These are phyloP conservation scores for Drosophila varians DNA, from an alignment of 1,140 invertebrate genomes.

Conservation along the genomic window DNA sequence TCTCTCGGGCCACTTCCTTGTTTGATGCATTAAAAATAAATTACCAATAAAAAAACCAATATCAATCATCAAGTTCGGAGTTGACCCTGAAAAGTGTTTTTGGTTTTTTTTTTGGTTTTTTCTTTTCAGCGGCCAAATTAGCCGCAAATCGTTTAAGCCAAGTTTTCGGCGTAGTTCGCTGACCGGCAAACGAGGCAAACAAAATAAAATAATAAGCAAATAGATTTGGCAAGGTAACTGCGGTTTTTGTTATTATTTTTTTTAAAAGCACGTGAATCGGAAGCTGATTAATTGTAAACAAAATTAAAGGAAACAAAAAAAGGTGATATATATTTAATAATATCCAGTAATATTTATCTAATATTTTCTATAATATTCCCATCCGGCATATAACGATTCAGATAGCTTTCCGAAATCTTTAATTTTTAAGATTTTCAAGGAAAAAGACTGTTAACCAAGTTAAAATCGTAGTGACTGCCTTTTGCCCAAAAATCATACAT, in stretches of 20 bases:
- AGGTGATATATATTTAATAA: no score
- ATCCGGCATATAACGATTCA: no score
- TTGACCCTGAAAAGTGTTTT: constrained; percentile 24
- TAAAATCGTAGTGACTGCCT: no score
- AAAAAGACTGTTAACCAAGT: no score
- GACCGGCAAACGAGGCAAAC: constrained; percentile 44
- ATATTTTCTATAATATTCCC: no score
- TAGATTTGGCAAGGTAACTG: constrained; percentile 44
- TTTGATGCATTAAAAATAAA: constrained; percentile 51
- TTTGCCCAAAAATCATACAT: no score
- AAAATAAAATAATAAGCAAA: constrained; percentile 26
- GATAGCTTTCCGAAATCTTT: no score
- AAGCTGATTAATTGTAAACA: constrained; percentile 38
- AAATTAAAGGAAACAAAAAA: constrained; percentile 1
- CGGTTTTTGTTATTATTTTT: constrained; percentile 27
- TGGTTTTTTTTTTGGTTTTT: constrained; percentile 30
- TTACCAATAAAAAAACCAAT: constrained; percentile 46
- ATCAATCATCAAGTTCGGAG: constrained; percentile 6
- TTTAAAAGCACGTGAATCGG: constrained; percentile 41
- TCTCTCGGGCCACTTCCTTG: constrained; percentile 23
- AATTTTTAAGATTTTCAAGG: no score
- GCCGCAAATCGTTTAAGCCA: constrained; percentile 33
- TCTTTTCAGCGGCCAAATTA: constrained; percentile 39
- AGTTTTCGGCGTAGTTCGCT: constrained; percentile 18
- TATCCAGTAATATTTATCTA: no score